Conservation (phyloP, 2,113 vertebrate species). For the Sapajus apella region DNA sequence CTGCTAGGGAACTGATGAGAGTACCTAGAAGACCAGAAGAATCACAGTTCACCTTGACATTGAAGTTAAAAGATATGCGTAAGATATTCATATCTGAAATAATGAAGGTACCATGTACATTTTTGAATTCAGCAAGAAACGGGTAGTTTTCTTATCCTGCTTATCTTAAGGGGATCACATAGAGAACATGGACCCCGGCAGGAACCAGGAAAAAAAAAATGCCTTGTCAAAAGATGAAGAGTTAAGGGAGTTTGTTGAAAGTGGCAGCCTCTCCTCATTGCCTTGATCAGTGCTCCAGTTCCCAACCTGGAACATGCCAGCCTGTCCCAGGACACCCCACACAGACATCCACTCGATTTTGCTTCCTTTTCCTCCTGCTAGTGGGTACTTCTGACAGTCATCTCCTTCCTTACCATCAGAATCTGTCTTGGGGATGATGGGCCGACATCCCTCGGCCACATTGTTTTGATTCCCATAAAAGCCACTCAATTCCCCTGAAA, state of each 20-base stretch:
- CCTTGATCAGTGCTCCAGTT: background rate
- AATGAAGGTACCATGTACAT: background rate
- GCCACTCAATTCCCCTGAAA: background rate
- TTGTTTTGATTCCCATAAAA: background rate
- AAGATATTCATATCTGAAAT: background rate
- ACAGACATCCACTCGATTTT: background rate
- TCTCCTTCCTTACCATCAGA: background rate
- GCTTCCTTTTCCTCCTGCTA: background rate
- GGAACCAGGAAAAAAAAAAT: background rate
- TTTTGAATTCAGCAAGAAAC: background rate
- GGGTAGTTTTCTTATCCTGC: background rate
- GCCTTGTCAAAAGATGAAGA: background rate
- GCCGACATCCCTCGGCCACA: background rate
- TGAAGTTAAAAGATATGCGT: background rate
- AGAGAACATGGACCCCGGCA: background rate
- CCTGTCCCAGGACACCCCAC: background rate
- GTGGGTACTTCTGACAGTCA: background rate
- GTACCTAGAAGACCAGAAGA: background rate
- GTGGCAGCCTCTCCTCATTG: background rate
- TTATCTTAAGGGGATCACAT: background rate
- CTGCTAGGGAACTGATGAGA: background rate
- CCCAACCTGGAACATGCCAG: background rate
- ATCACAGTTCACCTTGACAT: background rate
- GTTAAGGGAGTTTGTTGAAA: background rate
- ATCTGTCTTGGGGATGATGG: background rate